Conservation (phyloP, 2,113 vertebrate species). For the Athene noctua region DNA sequence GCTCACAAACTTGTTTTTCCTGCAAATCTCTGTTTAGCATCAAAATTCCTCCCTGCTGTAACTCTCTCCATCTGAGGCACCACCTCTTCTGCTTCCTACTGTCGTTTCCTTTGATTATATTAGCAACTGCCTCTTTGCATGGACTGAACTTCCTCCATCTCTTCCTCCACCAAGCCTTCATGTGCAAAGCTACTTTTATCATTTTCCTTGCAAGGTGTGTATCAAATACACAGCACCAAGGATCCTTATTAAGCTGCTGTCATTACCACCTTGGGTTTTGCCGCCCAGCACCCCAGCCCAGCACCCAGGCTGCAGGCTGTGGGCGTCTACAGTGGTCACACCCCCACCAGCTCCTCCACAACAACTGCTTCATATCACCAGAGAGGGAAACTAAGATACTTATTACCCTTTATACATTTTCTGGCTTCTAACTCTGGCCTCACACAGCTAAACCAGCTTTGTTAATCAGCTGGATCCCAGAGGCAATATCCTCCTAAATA, state of each 20-base stretch:
- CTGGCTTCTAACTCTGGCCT: conserved; percentile 1
- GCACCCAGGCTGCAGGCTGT: accelerated
- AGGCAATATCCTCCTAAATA: conserved; percentile 15
- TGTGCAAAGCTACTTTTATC: background rate
- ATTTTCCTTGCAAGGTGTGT: background rate
- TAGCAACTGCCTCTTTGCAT: background rate
- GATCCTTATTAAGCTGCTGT: background rate
- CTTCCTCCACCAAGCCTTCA: background rate
- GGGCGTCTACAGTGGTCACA: accelerated
- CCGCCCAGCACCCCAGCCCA: background rate
- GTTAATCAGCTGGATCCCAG: conserved; percentile 30
- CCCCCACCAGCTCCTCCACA: background rate
- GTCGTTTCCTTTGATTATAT: background rate
- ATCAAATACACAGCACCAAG: background rate
- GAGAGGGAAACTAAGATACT: background rate
- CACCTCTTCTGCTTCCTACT: background rate
- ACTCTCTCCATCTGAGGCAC: background rate
- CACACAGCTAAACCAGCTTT: conserved; percentile 25
- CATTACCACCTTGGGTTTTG: background rate
- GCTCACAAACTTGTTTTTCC: background rate
- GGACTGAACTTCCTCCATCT: background rate
- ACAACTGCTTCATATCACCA: background rate
- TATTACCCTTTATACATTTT: background rate
- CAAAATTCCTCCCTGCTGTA: background rate
- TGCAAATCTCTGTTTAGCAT: background rate